These are phyloP conservation scores for Larimichthys polyactis DNA, from an alignment of 2,113 vertebrate species.

Conservation along the genomic window DNA sequence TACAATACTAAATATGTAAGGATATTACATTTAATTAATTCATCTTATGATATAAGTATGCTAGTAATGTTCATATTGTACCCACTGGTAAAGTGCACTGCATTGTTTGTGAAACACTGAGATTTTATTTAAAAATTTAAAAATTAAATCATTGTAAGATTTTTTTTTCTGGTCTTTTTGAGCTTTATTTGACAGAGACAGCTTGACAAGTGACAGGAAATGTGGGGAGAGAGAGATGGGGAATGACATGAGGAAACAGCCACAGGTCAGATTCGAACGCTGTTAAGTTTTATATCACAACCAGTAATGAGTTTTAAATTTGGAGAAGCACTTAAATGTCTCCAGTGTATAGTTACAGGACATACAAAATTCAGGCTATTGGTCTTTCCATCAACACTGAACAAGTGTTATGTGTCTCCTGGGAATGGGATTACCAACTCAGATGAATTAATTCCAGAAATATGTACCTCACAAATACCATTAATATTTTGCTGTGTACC, in stretches of 20 bases:
- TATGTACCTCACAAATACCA: not conserved
- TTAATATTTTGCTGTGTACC: not conserved
- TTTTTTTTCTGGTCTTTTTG: too few species aligned
- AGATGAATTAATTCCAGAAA: slow-evolving; percentile 42
- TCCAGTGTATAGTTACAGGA: slow-evolving; percentile 50
- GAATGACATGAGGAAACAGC: too few species aligned
- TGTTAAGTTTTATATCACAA: slow-evolving; percentile 30
- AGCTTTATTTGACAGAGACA: too few species aligned
- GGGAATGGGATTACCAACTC: slow-evolving; percentile 37
- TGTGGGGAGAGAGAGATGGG: too few species aligned
- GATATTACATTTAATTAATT: not conserved
- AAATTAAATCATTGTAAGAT: not conserved
- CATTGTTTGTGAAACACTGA: slow-evolving; percentile 3
- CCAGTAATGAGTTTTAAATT: slow-evolving; percentile 46
- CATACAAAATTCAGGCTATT: slow-evolving; percentile 41
- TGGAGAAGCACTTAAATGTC: slow-evolving; percentile 41
- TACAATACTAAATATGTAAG: not conserved
- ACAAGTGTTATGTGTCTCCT: slow-evolving; percentile 26
- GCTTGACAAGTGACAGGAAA: too few species aligned
- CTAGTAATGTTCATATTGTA: slow-evolving; percentile 1
- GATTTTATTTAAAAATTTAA: not conserved
- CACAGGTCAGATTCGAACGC: not conserved
- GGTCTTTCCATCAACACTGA: slow-evolving; percentile 38
- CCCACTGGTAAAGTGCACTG: not conserved
- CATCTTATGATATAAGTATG: not conserved